These are phyloP conservation scores for Aythya baeri DNA, from an alignment of 2,113 vertebrate genomes.

Conservation along the genomic window DNA sequence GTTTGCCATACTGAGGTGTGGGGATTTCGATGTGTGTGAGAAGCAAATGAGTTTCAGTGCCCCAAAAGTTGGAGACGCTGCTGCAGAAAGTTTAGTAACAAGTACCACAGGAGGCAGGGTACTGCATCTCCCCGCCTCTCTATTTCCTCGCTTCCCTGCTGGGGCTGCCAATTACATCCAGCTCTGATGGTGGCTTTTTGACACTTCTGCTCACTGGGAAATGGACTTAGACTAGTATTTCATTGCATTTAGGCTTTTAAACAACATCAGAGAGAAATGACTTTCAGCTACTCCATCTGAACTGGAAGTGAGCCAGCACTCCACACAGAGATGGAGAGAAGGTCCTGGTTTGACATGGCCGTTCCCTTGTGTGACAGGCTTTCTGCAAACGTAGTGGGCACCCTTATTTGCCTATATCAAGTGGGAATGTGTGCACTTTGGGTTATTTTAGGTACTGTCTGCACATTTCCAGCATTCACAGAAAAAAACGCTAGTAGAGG, in stretches of 20 bases:
- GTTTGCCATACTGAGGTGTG: background rate
- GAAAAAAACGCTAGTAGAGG: background rate
- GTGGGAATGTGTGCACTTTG: background rate
- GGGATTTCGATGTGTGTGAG: background rate
- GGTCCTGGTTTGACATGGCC: background rate
- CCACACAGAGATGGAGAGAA: background rate
- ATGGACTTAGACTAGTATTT: constrained; percentile 42
- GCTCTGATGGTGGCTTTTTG: constrained; percentile 57
- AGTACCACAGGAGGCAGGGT: background rate
- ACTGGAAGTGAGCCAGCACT: constrained; percentile 3
- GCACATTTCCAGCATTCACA: background rate
- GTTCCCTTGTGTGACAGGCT: background rate
- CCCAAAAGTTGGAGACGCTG: background rate
- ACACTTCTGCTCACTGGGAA: constrained; percentile 40
- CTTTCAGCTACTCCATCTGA: constrained; percentile 30
- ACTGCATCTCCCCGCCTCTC: background rate
- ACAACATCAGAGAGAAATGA: constrained; percentile 43
- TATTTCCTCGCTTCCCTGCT: background rate
- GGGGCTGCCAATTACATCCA: constrained; percentile 48
- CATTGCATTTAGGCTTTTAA: constrained; percentile 59
- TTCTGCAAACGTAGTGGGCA: background rate
- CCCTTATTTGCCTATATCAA: background rate
- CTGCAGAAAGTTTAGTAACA: constrained; percentile 50
- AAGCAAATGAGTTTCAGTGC: background rate
- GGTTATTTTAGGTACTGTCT: background rate